Base-by-base conservation (phyloP, 2,888 invertebrate genomes). In the Caenorhabditis sp. region DNA sequence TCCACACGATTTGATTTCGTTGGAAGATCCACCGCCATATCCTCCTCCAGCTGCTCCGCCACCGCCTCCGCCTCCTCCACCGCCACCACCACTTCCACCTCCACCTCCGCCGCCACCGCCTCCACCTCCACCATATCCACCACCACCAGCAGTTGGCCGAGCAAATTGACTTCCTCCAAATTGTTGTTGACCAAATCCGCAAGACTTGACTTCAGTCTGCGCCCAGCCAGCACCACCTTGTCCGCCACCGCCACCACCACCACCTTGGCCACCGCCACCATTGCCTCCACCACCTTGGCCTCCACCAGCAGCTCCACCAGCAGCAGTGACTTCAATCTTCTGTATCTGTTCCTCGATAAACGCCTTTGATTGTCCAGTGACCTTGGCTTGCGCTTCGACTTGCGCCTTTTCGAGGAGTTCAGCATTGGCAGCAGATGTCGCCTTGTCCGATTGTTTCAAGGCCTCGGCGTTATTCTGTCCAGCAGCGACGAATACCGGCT, bases 341-440 rank as follows among this genome's bases (percentile, higher is more conserved):
- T 59, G 31, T 10, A 74, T 43, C 36, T 74, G 73, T 14, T 50
- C 56, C 14, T 67, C 64, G 38, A 75, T 60, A 23, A 67, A 67
- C 12, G 67, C 67, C 23, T 36, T 26, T 5, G 75, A 53, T 50
- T 75, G 70, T 49, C 75, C 75, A 50, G 75, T 75, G 26, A 70
- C 67, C 7, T 62, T 59, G 3, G 64, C 70, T 21, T 67, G 67
- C 20, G 67, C 64, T 17, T 70, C 63, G 1, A 25, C 26, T 50
- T 75, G 56, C 20, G 53, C 61, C 62, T 59, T 27, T 53, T 75
- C 66, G 52, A 74, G 43, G 53, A 56, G 57, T 36, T 66, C 69
- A 17, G 52, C 62, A 66, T 58, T 63, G 21, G 36, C 63, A 10
- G 57, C 59, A 12, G 62, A 62, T 59, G 68, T 52, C 21, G 31